Percentiles rank a stretch among this genome's conserved stretches.
Evolutionary conservation across 2,797 vertebrate genomes (phyloP).

Genomic region (Chrosomus eos): DNA sequence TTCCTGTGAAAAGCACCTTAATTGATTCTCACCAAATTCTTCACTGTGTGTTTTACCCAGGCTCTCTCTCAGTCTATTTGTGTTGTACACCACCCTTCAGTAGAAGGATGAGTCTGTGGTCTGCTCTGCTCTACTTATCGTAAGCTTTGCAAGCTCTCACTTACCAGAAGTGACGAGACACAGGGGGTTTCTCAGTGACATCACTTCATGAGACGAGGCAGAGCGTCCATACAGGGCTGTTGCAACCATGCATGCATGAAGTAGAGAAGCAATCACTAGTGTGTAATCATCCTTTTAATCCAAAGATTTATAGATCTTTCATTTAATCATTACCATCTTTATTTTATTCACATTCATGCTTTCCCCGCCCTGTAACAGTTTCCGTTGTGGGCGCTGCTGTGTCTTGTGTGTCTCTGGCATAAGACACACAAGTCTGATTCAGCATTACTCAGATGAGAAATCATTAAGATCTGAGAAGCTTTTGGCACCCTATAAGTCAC

Average conservation of each 20-base stretch:
- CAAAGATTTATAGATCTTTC: neutral
- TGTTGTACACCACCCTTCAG: constrained; percentile 23
- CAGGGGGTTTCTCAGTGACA: constrained; percentile 63
- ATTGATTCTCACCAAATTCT: constrained; percentile 20
- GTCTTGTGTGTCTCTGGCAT: neutral
- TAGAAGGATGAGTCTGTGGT: constrained; percentile 58
- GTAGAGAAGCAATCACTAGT: neutral
- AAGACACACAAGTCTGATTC: neutral
- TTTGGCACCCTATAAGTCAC: neutral
- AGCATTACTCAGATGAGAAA: constrained; percentile 1
- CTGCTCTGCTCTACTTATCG: constrained; percentile 59
- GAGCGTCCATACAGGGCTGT: neutral
- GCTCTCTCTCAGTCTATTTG: neutral
- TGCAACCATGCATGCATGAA: neutral
- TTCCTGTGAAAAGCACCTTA: constrained; percentile 21
- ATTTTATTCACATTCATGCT: neutral
- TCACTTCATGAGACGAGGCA: constrained; percentile 29
- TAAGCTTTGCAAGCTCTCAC: constrained; percentile 57
- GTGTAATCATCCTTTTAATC: neutral
- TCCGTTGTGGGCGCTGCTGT: neutral
- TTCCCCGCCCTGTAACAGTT: neutral
- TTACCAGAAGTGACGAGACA: constrained; percentile 67
- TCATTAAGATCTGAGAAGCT: neutral
- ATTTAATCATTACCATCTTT: neutral
- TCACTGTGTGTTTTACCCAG: neutral